These are phyloP conservation scores for Caenorhabditis virilis DNA, from an alignment of 2,888 invertebrate genomes.

Conservation along the genomic window DNA sequence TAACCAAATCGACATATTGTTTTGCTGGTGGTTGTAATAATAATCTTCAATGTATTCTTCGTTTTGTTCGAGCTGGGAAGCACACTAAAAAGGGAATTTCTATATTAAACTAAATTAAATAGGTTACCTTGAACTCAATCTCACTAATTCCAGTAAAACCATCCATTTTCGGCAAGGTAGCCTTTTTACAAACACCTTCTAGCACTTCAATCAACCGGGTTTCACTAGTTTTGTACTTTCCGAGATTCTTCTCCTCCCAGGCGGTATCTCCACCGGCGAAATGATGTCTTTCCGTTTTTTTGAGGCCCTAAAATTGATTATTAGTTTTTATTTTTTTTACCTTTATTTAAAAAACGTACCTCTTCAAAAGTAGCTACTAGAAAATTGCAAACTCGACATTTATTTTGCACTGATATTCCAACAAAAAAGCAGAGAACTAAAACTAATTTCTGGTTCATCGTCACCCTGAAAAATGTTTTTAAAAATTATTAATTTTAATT, in stretches of 20 bases:
- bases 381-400: slow-evolving; percentile 56
- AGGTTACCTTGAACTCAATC: slow-evolving; percentile 59
- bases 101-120: slow-evolving; percentile 1
- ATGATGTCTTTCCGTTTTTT: slow-evolving; percentile 82
- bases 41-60: slow-evolving; percentile 84
- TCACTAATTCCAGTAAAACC: slow-evolving; percentile 51
- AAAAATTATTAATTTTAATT: neutral
- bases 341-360: slow-evolving; percentile 44
- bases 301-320: slow-evolving; percentile 78
- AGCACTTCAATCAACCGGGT: slow-evolving; percentile 88
- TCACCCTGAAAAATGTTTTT: no score
- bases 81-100: slow-evolving; percentile 75
- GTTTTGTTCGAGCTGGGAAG: slow-evolving; percentile 81
- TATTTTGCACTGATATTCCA: no score
- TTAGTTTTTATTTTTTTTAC: no score
- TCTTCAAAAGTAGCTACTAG: slow-evolving; percentile 58
- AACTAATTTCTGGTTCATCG: no score
- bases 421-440: no score
- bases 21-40: slow-evolving; percentile 78
- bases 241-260: slow-evolving; percentile 86
- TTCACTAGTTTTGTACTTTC: slow-evolving; percentile 83
- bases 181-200: slow-evolving; percentile 82
- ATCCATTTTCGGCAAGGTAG: slow-evolving; percentile 68
- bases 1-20: slow-evolving; percentile 43
- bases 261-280: slow-evolving; percentile 91